Base-by-base conservation (phyloP, 2,113 vertebrate species). In the Lycocorax pyrrhopterus region DNA sequence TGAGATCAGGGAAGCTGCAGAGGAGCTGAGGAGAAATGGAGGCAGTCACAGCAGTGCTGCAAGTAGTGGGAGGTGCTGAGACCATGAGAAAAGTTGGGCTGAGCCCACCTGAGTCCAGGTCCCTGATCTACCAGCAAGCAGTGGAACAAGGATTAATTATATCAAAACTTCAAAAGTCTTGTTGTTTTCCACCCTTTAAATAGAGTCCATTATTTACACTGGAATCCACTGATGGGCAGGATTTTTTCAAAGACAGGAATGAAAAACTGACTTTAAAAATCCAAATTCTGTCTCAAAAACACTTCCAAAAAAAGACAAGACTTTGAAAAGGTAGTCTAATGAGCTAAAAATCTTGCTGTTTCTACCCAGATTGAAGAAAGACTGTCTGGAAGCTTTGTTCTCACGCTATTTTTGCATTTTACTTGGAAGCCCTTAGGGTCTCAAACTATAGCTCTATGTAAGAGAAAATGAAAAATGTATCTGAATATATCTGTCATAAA, bases 381-480 rank as follows among this genome's bases (percentile, higher is more conserved):
- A 32, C 49, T 52, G 17, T 87, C 74, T 91, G 85, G 46, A 92
- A 95, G 4, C 10, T 94, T 91, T 2, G 0, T 85, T 73, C 71
- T 80, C 29, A 49, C 30, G 49, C 22, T 96, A 62, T 91, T 93
- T 95, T 93, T 85, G 29, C 37, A 46, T 73, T 90, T 94, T 83
- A 41, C 49, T 88, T 88, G 37, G 62, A 93, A 80, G 53, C 29
- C 94, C 67, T 90, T 69, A 79, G 67, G 82, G 85, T 90, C 58
- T 85, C 39, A 73, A 91, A 80, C n/a, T 58, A 37, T 78, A 85
- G 41, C n/a, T 93, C 22, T 67, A n/a, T 74, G 29, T 53, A 66
- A 93, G 18, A 69, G 37, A 91, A 93, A 87, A 75, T 91, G 63
- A 93, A 94, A 96, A 91, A 94, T 62, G 7, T 49, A 66, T 80